Base-by-base conservation (phyloP, 2,888 invertebrate species). In the Pandemis corylana region DNA sequence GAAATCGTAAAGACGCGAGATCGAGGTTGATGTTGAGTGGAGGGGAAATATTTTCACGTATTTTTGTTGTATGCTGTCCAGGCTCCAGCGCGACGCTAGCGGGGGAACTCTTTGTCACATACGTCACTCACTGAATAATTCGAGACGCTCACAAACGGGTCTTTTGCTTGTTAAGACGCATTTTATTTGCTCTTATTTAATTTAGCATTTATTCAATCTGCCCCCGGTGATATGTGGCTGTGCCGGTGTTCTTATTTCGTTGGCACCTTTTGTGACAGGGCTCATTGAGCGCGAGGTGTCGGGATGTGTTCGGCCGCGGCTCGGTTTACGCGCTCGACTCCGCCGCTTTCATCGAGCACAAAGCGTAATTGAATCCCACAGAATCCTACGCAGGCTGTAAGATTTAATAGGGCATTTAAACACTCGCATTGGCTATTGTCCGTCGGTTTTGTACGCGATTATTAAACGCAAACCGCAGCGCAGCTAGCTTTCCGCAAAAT, bases 401-500 rank as follows among this genome's bases (percentile, higher is more conserved):
- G 92, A 92, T 94, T 94, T 94, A 94, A 94, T 94, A 94, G 94
- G 94, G 94, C 90, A 94, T 94, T 94, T 94, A 93, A 93, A 93
- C 92, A 92, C 90, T 93, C 91, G 91, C 94, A 94, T 94, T 94
- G 94, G 93, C 92, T 88, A 94, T 94, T 93, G 93, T 93, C 87
- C 89, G 88, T 86, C 85, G 89, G 91, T 90, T 92, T 92, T 91
- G 93, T 91, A 89, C 90, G 88, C 92, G 89, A 94, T 93, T 92
- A 94, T 94, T 93, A 91, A 93, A 90, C 88, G 89, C 87, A 80
- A 85, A 91, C 90, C 90, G 86, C 91, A 90, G 83, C 85, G 83
- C 84, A 85, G 88, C 90, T 87, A 90, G 88, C 89, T 89, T 91
- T 92, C 88, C 89, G 85, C 89, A 87, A 89, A 89, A 85, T 86